Conservation (phyloP, 1,140 invertebrate species). For the Scaptomyza hsui region DNA sequence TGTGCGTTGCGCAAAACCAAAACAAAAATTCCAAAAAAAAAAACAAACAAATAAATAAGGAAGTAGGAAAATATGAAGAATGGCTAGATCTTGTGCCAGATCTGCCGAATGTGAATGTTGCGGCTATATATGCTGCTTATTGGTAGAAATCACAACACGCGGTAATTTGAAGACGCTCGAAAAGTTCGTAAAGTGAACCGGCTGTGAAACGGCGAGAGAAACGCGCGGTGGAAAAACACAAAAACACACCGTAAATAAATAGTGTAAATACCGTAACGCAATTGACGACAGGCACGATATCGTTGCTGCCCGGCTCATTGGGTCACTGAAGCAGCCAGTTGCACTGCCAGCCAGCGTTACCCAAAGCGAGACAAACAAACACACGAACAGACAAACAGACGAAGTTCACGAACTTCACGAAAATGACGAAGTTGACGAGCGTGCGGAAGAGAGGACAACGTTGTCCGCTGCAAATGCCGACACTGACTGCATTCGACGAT, state of each 20-base stretch:
- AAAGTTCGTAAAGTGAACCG: not conserved
- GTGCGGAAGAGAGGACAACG: slow-evolving; percentile 34
- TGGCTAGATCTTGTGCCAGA: not conserved
- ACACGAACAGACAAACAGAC: slow-evolving; percentile 1
- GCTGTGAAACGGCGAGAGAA: not conserved
- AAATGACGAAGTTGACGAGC: not conserved
- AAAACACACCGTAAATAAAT: slow-evolving; percentile 1
- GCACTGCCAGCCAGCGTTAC: slow-evolving; percentile 3
- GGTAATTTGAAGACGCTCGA: slow-evolving; percentile 7
- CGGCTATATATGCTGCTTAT: no score
- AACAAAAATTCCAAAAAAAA: slow-evolving; percentile 27
- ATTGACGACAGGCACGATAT: slow-evolving; percentile 30
- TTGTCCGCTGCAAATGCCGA: slow-evolving; percentile 73
- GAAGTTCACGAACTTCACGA: no score
- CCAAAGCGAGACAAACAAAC: slow-evolving; percentile 11
- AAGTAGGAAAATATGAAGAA: no score
- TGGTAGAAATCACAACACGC: slow-evolving; percentile 54
- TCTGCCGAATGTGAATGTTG: not conserved
- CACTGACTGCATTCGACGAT: slow-evolving; percentile 69
- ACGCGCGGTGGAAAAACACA: no score
- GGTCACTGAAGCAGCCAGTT: slow-evolving; percentile 58
- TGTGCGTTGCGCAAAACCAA: slow-evolving; percentile 8
- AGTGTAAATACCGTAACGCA: slow-evolving; percentile 23
- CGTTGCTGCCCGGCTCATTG: slow-evolving; percentile 56
- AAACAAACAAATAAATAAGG: slow-evolving; percentile 19